phyloP scores from a whole-genome alignment of 2,113 vertebrate genomes.

The Ceuthmochares aereus region DNA sequence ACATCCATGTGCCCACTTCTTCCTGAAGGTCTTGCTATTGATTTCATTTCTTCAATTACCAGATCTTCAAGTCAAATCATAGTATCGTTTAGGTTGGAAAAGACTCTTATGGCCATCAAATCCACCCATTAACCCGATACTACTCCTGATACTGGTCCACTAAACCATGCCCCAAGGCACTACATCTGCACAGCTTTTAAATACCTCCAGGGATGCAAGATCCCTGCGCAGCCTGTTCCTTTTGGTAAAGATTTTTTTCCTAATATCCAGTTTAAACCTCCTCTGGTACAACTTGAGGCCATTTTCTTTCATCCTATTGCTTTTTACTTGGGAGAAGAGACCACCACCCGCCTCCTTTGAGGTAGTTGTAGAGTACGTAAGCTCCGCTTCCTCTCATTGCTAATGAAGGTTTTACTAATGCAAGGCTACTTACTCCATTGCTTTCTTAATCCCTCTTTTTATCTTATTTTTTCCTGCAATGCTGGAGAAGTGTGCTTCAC shows the following conservation, averaged over 20 bases:
- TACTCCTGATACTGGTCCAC: too few species aligned
- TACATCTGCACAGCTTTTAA: accelerated
- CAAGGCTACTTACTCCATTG: neutral
- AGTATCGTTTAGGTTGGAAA: neutral
- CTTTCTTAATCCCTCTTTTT: neutral
- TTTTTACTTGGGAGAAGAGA: neutral
- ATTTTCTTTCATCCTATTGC: accelerated
- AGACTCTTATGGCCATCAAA: neutral
- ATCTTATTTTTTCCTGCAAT: neutral
- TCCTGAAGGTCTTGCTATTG: neutral
- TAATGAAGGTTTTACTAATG: neutral
- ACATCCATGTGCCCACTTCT: neutral
- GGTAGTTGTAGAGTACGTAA: neutral
- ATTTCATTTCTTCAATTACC: neutral
- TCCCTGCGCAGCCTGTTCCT: neutral
- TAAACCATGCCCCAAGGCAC: neutral
- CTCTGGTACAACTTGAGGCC: neutral
- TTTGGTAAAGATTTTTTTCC: neutral
- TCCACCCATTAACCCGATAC: neutral
- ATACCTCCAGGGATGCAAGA: neutral
- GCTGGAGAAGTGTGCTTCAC: neutral
- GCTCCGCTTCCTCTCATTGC: neutral
- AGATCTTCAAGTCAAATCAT: neutral
- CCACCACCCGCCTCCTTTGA: neutral
- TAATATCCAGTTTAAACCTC: neutral